phyloP scores from a whole-genome alignment of 1,140 invertebrate genomes.

The Platyura marginata region DNA sequence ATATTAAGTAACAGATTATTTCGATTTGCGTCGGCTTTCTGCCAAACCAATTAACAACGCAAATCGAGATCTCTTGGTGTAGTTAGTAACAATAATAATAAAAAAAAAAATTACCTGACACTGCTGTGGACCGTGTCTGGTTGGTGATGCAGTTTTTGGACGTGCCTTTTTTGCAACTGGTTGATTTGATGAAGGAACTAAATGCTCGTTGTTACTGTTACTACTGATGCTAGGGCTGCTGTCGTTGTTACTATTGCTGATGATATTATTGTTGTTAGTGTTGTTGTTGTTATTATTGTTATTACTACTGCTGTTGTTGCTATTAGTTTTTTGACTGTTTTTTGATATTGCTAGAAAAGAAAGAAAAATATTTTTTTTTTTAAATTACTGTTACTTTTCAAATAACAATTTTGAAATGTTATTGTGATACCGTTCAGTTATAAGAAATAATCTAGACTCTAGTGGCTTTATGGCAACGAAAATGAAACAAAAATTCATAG shows the following conservation, averaged over 20 bases:
- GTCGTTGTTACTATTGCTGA: conserved; percentile 4
- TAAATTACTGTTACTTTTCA: neutral
- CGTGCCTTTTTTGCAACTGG: conserved; percentile 42
- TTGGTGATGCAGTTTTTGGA: conserved; percentile 55
- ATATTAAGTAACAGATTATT: no score
- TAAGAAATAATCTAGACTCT: no score
- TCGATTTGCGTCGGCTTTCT: no score
- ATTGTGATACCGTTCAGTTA: no score
- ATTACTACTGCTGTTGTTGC: conserved; percentile 1
- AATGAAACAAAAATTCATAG: no score
- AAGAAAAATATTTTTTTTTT: neutral
- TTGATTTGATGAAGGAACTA: conserved; percentile 13
- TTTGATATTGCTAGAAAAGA: conserved; percentile 14
- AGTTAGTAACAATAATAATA: no score
- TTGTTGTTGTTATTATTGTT: conserved; percentile 6
- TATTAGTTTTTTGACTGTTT: neutral
- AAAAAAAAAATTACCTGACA: conserved; percentile 59
- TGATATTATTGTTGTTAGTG: neutral
- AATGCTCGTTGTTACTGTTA: conserved; percentile 7
- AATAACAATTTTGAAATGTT: no score
- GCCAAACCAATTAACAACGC: no score
- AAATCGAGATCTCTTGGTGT: no score
- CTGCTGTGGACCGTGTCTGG: conserved; percentile 59
- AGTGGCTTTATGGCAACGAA: no score
- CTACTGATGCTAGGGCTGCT: conserved; percentile 8